A percentile compares a stretch with the other conserved stretches of the same genome.
Evolutionary conservation across 1,140 invertebrate genomes (phyloP).

Genomic region (Mactra quadrangularis): DNA sequence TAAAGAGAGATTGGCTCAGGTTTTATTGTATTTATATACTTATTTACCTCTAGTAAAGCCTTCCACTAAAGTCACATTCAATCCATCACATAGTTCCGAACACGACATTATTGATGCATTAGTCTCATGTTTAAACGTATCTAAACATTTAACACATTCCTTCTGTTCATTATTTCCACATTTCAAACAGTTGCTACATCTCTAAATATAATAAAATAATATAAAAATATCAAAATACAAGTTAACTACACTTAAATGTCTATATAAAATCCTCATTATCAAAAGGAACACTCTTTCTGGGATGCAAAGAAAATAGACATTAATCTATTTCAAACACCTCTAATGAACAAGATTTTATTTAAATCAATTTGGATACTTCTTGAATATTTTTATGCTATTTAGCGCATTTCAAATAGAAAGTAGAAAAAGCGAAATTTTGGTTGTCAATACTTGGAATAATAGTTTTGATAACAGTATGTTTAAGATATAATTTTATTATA

Average conservation of each 20-base stretch:
- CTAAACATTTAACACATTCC: neutral
- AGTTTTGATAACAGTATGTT: too few relatives aligned
- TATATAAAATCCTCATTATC: neutral
- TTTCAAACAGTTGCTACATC: neutral
- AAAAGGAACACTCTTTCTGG: neutral
- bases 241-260: neutral
- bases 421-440: too few relatives aligned
- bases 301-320: neutral
- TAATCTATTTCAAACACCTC: too few relatives aligned
- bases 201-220: neutral
- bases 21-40: too few relatives aligned
- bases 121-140: neutral
- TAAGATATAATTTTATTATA: too few relatives aligned
- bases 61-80: neutral
- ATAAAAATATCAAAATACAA: neutral
- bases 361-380: too few relatives aligned
- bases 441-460: too few relatives aligned
- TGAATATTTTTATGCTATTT: too few relatives aligned
- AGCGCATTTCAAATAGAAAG: too few relatives aligned
- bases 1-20: too few relatives aligned
- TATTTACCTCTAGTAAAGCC: neutral
- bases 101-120: neutral
- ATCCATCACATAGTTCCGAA: neutral
- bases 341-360: too few relatives aligned
- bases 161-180: constrained; percentile 14